Evolutionary conservation across 2,888 invertebrate species (phyloP).

Genomic region (Malachius bipustulatus): DNA sequence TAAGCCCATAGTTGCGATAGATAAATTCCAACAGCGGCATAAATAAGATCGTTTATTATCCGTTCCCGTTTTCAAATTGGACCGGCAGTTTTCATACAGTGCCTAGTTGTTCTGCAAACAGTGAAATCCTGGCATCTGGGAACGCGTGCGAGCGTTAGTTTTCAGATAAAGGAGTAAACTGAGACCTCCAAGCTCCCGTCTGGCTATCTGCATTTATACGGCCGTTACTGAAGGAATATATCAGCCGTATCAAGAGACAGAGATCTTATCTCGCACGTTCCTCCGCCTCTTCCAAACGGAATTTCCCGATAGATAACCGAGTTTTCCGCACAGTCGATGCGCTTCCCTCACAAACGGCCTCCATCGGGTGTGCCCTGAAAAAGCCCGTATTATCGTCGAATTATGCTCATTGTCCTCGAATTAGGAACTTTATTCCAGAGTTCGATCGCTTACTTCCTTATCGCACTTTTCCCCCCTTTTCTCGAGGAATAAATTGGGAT

Average conservation of each 20-base stretch:
- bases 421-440: too few relatives aligned
- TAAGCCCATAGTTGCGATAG: not conserved
- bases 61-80: constrained; percentile 11
- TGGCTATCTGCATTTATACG: constrained; percentile 21
- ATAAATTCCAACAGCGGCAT: constrained; percentile 2
- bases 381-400: not conserved
- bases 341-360: not conserved
- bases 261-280: constrained; percentile 20
- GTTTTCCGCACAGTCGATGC: constrained; percentile 18
- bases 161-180: constrained; percentile 20
- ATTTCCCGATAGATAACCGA: constrained; percentile 21
- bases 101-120: constrained; percentile 17
- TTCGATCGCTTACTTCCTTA: too few relatives aligned
- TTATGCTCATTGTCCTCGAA: constrained; percentile 1
- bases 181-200: constrained; percentile 14
- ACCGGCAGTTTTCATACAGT: constrained; percentile 18
- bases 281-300: constrained; percentile 20
- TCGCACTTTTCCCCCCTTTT: too few relatives aligned
- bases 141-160: constrained; percentile 17
- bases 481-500: too few relatives aligned
- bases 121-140: too few relatives aligned
- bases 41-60: constrained; percentile 10
- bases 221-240: constrained; percentile 21
- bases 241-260: constrained; percentile 21
- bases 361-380: not conserved